Conservation (phyloP, 2,113 vertebrate species). For the Probosciger aterrimus region DNA sequence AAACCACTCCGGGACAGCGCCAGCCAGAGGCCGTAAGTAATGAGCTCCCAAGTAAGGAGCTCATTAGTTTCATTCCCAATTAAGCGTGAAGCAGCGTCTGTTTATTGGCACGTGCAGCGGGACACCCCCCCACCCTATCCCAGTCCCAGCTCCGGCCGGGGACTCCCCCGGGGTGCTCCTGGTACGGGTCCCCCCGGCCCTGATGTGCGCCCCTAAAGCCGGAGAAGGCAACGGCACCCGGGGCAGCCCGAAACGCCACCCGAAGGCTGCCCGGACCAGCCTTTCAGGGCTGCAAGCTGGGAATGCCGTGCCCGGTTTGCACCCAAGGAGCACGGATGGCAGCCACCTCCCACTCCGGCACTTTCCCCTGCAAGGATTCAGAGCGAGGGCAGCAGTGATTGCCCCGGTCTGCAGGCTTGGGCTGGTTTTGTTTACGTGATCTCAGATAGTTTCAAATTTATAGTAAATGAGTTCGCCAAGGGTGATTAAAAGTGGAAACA, state of each 20-base stretch:
- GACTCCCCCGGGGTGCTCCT: too few species aligned
- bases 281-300: background rate
- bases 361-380: background rate
- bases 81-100: background rate
- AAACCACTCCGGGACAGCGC: background rate
- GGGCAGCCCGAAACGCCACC: background rate
- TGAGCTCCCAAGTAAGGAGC: background rate
- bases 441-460: background rate
- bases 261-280: background rate
- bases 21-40: background rate
- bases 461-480: background rate
- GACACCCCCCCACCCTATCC: background rate
- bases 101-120: background rate
- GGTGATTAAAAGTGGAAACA: background rate
- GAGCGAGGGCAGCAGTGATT: background rate
- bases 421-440: background rate
- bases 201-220: background rate
- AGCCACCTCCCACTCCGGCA: rapidly evolving
- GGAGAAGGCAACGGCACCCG: background rate
- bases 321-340: background rate
- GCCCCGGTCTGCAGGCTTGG: background rate
- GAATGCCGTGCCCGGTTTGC: background rate
- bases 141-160: background rate
- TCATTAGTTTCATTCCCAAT: constrained; percentile 25
- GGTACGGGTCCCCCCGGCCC: background rate